Evolutionary conservation across 2,797 vertebrate genomes (phyloP).

Genomic region (Adrianichthys oophorus): DNA sequence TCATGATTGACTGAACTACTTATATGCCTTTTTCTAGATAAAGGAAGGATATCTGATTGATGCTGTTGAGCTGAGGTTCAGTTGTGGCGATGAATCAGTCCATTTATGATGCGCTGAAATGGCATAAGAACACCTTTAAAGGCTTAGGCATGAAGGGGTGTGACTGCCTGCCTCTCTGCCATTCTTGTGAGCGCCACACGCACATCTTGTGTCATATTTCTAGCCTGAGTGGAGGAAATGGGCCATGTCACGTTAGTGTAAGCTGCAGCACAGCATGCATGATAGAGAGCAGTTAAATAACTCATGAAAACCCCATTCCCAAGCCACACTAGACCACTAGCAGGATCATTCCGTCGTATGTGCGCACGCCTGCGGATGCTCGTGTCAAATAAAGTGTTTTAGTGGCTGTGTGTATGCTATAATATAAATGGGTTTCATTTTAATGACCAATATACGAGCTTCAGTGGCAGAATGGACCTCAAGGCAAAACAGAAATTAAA

Average conservation of each 20-base stretch:
- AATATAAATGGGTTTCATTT: constrained; percentile 18
- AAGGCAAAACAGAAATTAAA: constrained; percentile 64
- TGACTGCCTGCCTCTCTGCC: constrained; percentile 29
- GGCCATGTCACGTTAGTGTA: constrained; percentile 59
- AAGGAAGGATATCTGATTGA: constrained; percentile 7
- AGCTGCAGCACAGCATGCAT: constrained; percentile 40
- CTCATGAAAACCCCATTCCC: constrained; percentile 64
- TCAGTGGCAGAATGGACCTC: constrained; percentile 55
- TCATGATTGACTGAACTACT: neutral
- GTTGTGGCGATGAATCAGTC: constrained; percentile 6
- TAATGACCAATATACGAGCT: constrained; percentile 50
- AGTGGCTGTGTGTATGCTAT: constrained; percentile 27
- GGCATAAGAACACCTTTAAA: constrained; percentile 25
- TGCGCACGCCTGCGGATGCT: constrained; percentile 25
- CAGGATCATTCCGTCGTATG: constrained; percentile 30
- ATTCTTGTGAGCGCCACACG: constrained; percentile 36
- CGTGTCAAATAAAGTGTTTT: constrained; percentile 50
- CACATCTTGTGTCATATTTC: constrained; percentile 53
- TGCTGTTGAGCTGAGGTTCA: constrained; percentile 11
- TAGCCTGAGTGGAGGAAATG: constrained; percentile 53
- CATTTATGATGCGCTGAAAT: neutral
- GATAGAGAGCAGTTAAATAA: constrained; percentile 71
- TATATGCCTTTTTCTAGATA: constrained; percentile 4
- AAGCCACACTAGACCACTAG: constrained; percentile 46
- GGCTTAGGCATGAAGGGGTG: constrained; percentile 29